These are phyloP conservation scores for Paraescarpia echinospica DNA, from an alignment of 1,140 invertebrate genomes.

Conservation along the genomic window DNA sequence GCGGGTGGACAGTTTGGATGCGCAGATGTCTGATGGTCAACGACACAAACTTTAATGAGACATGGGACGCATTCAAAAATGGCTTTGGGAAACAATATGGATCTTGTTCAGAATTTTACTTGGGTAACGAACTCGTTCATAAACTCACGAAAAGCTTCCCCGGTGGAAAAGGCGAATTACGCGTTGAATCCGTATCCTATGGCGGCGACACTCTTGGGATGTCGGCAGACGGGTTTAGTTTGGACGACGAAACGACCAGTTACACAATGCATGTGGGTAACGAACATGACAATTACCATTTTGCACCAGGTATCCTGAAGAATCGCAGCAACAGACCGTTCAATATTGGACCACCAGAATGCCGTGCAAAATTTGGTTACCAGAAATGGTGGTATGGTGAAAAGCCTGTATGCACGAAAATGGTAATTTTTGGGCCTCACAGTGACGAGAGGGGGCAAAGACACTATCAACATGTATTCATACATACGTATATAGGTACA, in stretches of 20 bases:
- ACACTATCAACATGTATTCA: too few relatives aligned
- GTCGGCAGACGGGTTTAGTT: background rate
- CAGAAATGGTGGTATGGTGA: background rate
- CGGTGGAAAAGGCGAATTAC: background rate
- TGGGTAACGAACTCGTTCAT: background rate
- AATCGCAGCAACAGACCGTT: background rate
- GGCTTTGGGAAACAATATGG: background rate
- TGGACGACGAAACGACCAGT: background rate
- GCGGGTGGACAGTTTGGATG: background rate
- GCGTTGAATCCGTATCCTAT: background rate
- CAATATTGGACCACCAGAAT: background rate
- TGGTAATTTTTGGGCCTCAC: too few relatives aligned
- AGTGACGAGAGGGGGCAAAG: too few relatives aligned
- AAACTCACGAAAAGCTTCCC: background rate
- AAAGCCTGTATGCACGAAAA: background rate
- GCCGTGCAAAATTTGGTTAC: background rate
- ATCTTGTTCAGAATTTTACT: background rate
- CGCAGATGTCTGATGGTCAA: background rate
- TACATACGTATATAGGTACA: too few relatives aligned
- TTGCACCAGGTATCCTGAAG: background rate
- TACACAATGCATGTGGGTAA: background rate
- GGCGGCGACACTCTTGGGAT: background rate
- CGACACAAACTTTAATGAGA: background rate
- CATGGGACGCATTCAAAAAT: background rate
- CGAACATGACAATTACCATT: background rate